A percentile compares a stretch with the other conserved stretches of the same genome.
Evolutionary conservation across 2,113 vertebrate genomes (phyloP).

Genomic region (Rhabdomys dilectus): DNA sequence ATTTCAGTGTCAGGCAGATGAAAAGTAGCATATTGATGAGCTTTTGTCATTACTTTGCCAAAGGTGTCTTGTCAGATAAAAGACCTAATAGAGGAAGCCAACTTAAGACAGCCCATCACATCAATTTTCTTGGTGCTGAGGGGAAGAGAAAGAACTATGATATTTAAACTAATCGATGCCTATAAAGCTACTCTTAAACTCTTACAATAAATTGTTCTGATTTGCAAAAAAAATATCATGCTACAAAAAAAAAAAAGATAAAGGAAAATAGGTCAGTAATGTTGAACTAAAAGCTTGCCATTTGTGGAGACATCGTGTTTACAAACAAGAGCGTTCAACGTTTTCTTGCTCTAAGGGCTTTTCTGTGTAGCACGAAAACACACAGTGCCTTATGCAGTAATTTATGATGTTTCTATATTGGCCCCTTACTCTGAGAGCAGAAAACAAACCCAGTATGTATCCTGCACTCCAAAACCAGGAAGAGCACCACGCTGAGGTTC

Average conservation of each 20-base stretch:
- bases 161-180: constrained; percentile 82
- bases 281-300: constrained; percentile 2
- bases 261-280: background rate
- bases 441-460: background rate
- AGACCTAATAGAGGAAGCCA: constrained; percentile 85
- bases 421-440: background rate
- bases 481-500: background rate
- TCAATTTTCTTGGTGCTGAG: constrained; percentile 83
- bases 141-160: constrained; percentile 81
- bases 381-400: background rate
- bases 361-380: background rate
- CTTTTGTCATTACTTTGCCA: constrained; percentile 86
- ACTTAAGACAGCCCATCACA: constrained; percentile 84
- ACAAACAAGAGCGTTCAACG: background rate
- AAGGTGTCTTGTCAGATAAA: constrained; percentile 86
- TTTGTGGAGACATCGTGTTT: background rate
- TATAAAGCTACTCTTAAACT: constrained; percentile 65
- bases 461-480: constrained; percentile 27
- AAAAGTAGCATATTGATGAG: constrained; percentile 86
- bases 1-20: constrained; percentile 87
- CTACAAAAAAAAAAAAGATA: background rate
- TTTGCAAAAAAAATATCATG: constrained; percentile 36
- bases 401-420: background rate
- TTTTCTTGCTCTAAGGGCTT: background rate
- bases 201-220: constrained; percentile 70